Conservation (phyloP, 2,888 invertebrate genomes). For the Chalcosyrphus nemorum region DNA sequence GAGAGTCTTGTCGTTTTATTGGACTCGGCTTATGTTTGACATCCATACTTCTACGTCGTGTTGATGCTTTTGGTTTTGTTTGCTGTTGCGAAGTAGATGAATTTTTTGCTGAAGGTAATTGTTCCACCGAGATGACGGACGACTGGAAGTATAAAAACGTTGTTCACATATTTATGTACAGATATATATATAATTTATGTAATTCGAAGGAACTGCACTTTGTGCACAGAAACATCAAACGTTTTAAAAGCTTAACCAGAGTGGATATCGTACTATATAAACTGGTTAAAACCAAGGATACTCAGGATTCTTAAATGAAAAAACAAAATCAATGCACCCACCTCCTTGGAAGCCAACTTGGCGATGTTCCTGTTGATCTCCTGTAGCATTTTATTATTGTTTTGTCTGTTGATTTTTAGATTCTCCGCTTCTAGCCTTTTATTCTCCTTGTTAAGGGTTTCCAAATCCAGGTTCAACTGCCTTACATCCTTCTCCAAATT, state of each 20-base stretch:
- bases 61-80: slow-evolving; percentile 36
- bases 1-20: slow-evolving; percentile 16
- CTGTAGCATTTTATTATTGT: slow-evolving; percentile 89
- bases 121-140: neutral
- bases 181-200: no score
- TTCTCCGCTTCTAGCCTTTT: slow-evolving; percentile 85
- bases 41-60: slow-evolving; percentile 55
- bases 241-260: no score
- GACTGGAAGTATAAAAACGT: neutral
- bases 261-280: no score
- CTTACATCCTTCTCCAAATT: slow-evolving; percentile 88
- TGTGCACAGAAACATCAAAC: no score
- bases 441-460: slow-evolving; percentile 87
- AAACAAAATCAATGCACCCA: slow-evolving; percentile 59
- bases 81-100: neutral
- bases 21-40: slow-evolving; percentile 60
- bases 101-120: slow-evolving; percentile 2
- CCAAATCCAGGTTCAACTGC: slow-evolving; percentile 86
- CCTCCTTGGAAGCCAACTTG: slow-evolving; percentile 81
- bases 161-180: no score
- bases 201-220: no score
- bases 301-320: no score
- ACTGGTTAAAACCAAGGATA: no score
- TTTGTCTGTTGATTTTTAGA: slow-evolving; percentile 83
- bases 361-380: slow-evolving; percentile 88